Base-by-base conservation (phyloP, 2,797 vertebrate species). In the Graptemys geographica region DNA sequence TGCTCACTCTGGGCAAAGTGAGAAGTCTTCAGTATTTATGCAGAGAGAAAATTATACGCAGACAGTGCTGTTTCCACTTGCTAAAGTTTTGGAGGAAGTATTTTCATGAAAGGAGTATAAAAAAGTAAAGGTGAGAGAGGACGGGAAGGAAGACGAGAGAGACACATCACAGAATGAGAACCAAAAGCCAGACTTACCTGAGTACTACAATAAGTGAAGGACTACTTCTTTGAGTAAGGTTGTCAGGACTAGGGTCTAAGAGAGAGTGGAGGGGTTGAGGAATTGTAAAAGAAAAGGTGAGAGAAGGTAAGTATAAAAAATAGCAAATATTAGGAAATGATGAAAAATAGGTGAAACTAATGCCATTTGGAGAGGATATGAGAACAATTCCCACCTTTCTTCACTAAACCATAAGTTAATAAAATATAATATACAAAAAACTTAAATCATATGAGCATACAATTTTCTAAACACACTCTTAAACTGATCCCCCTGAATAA, bases 271-370 rank as follows among this genome's bases (percentile, higher is more conserved):
- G 95, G 57, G 18, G 74, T 93, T 95, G 97, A 96, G 94, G 74
- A 96, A 97, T 97, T 96, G 88, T 96, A 95, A 97, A 97, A 97
- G 90, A 97, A 97, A 96, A 96, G 95, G 94, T 89, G 86, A 81
- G 83, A 83, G 78, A 49, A 84, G 15, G 87, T 76, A 96, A 51
- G 89, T 88, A 65, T 94, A 95, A 95, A 91, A 95, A 92, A 96
- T 65, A 91, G 95, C 78, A 97, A 97, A 97, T 96, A 97, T 96
- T 92, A 94, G 94, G 87, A 96, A 96, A 96, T 91, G 33, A 97
- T 89, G 94, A 91, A 95, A 96, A 95, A 97, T 83, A 96, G 84
- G 94, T 91, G 55, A 55, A 94, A 94, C 78, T 96, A 96, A 96
- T 96, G 96, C 96, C 97, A 96, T 83, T 91, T 0, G 19, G 89